These are phyloP conservation scores for Macrophya annulata DNA, from an alignment of 2,888 invertebrate genomes.

Conservation along the genomic window DNA sequence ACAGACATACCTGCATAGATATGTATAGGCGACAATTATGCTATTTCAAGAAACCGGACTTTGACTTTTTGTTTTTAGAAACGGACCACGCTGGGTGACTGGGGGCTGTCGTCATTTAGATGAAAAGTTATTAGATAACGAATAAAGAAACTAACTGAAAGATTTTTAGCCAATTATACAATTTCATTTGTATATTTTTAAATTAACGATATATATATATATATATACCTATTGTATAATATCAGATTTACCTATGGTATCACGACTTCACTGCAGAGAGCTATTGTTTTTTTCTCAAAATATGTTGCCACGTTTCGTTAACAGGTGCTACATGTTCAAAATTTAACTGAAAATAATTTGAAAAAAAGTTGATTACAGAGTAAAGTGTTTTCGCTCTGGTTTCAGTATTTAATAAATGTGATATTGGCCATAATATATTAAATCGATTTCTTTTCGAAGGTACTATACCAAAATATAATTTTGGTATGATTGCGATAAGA, in stretches of 20 bases:
- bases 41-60: constrained; percentile 53
- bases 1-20: constrained; percentile 23
- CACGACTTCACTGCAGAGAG: not conserved
- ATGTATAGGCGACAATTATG: constrained; percentile 12
- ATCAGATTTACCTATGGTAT: constrained; percentile 18
- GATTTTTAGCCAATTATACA: constrained; percentile 17
- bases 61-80: constrained; percentile 74
- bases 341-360: not conserved
- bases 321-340: no score
- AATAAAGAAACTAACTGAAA: not conserved
- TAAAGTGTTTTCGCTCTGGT: not conserved
- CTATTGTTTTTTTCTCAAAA: not conserved
- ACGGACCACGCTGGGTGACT: constrained; percentile 75
- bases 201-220: constrained; percentile 1
- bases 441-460: not conserved
- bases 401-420: not conserved
- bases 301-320: not conserved
- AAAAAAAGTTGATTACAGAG: not conserved
- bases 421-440: not conserved
- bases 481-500: not conserved
- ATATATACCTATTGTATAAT: not conserved
- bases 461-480: constrained; percentile 11
- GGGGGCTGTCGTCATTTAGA: constrained; percentile 66
- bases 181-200: not conserved
- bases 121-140: constrained; percentile 59